Percentiles rank a stretch among this genome's conserved stretches.
These are phyloP conservation scores for Saturnia pavonia DNA, from an alignment of 2,888 invertebrate species.

Conservation along the genomic window DNA sequence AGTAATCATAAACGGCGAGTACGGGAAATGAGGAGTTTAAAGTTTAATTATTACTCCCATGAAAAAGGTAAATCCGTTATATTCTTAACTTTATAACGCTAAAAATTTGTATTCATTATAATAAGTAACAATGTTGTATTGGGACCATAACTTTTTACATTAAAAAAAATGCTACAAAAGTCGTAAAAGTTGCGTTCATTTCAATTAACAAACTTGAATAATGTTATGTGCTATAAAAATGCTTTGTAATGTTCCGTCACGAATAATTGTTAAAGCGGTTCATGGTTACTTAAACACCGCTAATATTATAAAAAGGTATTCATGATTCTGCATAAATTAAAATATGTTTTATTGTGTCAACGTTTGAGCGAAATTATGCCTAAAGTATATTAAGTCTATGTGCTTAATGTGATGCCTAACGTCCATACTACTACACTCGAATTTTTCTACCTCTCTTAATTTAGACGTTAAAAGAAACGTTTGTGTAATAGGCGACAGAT, in stretches of 20 bases:
- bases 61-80: neutral
- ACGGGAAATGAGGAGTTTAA: too few species aligned
- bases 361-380: neutral
- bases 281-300: slow-evolving; percentile 9
- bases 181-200: neutral
- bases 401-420: too few species aligned
- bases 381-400: neutral
- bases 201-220: slow-evolving; percentile 7
- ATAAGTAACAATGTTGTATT: neutral
- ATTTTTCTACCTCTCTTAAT: too few species aligned
- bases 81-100: neutral
- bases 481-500: too few species aligned
- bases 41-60: too few species aligned
- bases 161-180: neutral
- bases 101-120: neutral
- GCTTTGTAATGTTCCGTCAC: slow-evolving; percentile 7
- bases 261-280: slow-evolving; percentile 4
- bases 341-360: neutral
- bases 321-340: neutral
- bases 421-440: too few species aligned
- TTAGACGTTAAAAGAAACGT: too few species aligned
- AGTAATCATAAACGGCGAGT: too few species aligned
- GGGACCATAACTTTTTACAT: slow-evolving; percentile 1
- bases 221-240: neutral
- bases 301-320: neutral